Evolutionary conservation across 2,797 vertebrate genomes (phyloP).

Genomic region (Bovichtus diacanthus): DNA sequence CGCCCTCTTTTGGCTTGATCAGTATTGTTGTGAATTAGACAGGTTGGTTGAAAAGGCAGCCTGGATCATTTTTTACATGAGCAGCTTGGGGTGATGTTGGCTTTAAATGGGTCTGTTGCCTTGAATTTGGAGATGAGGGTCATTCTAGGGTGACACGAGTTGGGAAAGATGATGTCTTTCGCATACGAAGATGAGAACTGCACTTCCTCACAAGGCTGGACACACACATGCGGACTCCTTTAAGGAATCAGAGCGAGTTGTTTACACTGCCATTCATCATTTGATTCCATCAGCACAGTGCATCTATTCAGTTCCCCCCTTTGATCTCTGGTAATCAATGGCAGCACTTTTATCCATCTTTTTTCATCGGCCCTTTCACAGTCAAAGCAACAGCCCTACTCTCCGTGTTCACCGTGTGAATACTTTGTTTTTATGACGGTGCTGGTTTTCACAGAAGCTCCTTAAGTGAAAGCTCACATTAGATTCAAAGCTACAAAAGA

Average conservation of each 20-base stretch:
- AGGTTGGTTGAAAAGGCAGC: constrained; percentile 28
- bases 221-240: background rate
- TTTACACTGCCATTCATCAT: constrained; percentile 27
- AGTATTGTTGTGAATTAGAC: constrained; percentile 59
- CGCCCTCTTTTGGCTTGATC: constrained; percentile 25
- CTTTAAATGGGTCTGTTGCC: constrained; percentile 23
- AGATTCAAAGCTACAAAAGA: constrained; percentile 26
- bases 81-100: background rate
- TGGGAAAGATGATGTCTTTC: constrained; percentile 10
- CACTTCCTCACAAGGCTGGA: constrained; percentile 14
- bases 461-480: constrained; percentile 15
- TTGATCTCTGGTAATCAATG: constrained; percentile 31
- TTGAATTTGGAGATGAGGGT: constrained; percentile 39
- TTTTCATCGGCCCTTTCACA: background rate
- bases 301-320: constrained; percentile 8
- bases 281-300: constrained; percentile 17
- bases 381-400: background rate
- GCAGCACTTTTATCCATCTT: background rate
- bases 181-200: constrained; percentile 16
- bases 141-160: constrained; percentile 21
- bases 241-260: constrained; percentile 1
- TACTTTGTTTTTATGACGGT: background rate
- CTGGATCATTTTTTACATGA: constrained; percentile 34
- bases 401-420: background rate
- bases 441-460: constrained; percentile 18